Conservation (phyloP, 2,888 invertebrate genomes). For the Lochmaea capreae region DNA sequence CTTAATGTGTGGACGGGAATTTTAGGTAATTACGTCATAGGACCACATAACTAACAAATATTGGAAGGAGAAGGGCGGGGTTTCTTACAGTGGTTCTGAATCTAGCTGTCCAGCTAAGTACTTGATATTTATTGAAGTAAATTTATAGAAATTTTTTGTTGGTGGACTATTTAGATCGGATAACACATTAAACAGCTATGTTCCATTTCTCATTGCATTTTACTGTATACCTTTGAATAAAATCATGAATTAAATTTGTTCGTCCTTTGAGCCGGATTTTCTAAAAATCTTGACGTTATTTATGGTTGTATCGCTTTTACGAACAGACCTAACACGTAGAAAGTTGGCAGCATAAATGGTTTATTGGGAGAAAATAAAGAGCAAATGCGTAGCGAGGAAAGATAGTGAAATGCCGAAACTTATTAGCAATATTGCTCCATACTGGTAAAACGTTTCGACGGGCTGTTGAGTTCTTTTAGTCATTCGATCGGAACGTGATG, state of each 20-base stretch:
- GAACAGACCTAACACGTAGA: conserved; percentile 11
- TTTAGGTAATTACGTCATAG: no score
- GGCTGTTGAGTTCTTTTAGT: conserved; percentile 24
- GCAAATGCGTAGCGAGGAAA: conserved; percentile 19
- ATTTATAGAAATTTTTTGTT: no score
- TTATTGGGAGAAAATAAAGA: conserved; percentile 28
- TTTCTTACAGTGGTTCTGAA: no score
- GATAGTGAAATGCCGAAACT: conserved; percentile 23
- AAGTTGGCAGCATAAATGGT: conserved; percentile 24
- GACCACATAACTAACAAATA: no score
- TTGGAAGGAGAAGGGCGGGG: no score
- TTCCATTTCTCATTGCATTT: no score
- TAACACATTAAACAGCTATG: no score
- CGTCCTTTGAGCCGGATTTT: not conserved
- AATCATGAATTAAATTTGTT: not conserved
- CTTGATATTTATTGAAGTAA: no score
- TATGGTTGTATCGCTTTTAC: not conserved
- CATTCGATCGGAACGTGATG: conserved; percentile 20
- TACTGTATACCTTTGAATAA: no score
- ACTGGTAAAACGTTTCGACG: conserved; percentile 21
- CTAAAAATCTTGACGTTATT: not conserved
- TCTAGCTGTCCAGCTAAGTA: no score
- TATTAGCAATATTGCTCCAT: conserved; percentile 24
- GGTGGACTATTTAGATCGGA: no score
- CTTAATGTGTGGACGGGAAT: no score